phyloP scores from a whole-genome alignment of 2,113 vertebrate species.

The Leucosticte australis region DNA sequence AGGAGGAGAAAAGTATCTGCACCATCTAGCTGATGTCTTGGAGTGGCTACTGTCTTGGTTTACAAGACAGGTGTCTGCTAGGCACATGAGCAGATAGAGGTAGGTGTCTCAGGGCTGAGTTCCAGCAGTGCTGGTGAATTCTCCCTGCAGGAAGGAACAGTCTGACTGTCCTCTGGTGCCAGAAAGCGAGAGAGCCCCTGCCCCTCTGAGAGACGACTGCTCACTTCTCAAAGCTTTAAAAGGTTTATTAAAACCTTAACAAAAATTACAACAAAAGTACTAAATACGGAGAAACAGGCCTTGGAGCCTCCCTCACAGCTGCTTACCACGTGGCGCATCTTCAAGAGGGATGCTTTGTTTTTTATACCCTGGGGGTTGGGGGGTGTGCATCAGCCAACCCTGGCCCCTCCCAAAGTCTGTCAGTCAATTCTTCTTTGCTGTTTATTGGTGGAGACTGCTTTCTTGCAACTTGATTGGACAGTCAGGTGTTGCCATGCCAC shows the following conservation, averaged over 20 bases:
- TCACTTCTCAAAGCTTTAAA: not conserved
- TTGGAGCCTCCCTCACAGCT: not conserved
- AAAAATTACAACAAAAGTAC: not conserved
- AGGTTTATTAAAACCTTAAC: not conserved
- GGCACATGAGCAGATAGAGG: not conserved
- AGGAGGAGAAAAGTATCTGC: not conserved
- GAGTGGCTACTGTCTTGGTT: not conserved
- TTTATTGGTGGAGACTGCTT: not conserved
- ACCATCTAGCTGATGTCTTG: not conserved
- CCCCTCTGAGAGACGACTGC: not conserved
- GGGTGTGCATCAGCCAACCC: not conserved
- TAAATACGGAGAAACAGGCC: not conserved
- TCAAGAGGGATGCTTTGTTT: not conserved
- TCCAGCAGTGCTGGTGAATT: not conserved
- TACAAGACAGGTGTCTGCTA: not conserved
- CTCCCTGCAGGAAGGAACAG: not conserved
- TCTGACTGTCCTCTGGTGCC: not conserved
- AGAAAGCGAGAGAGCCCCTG: not conserved
- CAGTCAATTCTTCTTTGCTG: not conserved
- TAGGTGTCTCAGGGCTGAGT: not conserved
- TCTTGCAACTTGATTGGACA: not conserved
- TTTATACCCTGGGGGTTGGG: not conserved
- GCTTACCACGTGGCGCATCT: accelerated
- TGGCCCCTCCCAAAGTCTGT: not conserved
- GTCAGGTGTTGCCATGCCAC: not conserved